Percentiles rank a stretch among this genome's conserved stretches.
Conservation (phyloP, 2,888 invertebrate species). For the Eutolmus rufibarbis region DNA sequence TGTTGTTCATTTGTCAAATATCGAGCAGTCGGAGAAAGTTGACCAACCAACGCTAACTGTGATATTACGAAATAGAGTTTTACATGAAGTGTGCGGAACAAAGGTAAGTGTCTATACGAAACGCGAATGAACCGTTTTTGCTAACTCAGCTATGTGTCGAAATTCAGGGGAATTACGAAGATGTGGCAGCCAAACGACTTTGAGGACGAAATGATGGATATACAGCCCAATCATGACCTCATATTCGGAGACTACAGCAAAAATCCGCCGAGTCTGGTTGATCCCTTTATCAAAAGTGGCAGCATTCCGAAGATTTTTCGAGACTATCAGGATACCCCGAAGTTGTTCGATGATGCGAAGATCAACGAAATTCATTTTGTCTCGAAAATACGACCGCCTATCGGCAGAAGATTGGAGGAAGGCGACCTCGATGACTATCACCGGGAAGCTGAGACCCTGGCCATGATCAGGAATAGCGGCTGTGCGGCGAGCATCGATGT, state of each 20-base stretch:
- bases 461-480: constrained; percentile 56
- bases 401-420: constrained; percentile 55
- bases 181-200: constrained; percentile 55
- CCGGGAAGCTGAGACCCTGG: constrained; percentile 55
- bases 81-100: not conserved
- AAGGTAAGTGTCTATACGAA: not conserved
- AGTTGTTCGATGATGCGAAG: constrained; percentile 34
- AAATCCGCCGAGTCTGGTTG: constrained; percentile 47
- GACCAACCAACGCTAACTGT: not conserved
- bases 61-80: not conserved
- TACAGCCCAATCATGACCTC: constrained; percentile 55
- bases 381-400: constrained; percentile 53
- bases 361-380: constrained; percentile 52
- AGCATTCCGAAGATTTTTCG: constrained; percentile 5
- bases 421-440: constrained; percentile 55
- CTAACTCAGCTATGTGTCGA: not conserved
- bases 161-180: not conserved
- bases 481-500: constrained; percentile 52
- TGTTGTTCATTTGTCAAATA: no score
- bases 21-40: no score
- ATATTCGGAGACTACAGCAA: constrained; percentile 50
- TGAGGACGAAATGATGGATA: constrained; percentile 56
- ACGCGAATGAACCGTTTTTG: not conserved
- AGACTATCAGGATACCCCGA: constrained; percentile 42
- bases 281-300: constrained; percentile 31